These are phyloP conservation scores for Ceratothoa steindachneri DNA, from an alignment of 2,888 invertebrate genomes.

Conservation along the genomic window DNA sequence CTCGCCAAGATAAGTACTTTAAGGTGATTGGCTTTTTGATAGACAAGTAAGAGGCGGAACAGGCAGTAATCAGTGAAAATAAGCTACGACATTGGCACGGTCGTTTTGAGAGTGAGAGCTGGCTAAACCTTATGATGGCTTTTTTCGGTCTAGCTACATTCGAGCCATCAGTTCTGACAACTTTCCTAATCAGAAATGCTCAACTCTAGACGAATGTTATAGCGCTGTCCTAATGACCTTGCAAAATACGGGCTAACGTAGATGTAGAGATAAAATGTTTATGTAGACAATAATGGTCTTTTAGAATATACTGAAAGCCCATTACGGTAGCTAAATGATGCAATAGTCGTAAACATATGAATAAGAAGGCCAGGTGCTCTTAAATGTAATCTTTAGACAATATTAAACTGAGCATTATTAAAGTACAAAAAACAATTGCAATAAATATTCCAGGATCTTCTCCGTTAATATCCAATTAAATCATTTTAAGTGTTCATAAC, in stretches of 20 bases:
- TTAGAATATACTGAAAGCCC: slow-evolving; percentile 6
- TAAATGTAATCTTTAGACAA: neutral
- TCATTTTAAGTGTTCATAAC: slow-evolving; percentile 8
- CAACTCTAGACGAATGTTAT: neutral
- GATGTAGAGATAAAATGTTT: slow-evolving; percentile 5
- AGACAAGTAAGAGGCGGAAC: slow-evolving; percentile 43
- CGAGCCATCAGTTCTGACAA: slow-evolving; percentile 23
- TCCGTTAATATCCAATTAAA: slow-evolving; percentile 6
- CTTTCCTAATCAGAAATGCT: neutral
- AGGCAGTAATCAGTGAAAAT: slow-evolving; percentile 37
- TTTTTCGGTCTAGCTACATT: slow-evolving; percentile 35
- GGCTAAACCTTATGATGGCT: slow-evolving; percentile 32
- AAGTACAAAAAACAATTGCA: neutral
- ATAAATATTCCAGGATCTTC: neutral
- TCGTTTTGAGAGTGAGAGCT: slow-evolving; percentile 40
- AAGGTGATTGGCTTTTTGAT: slow-evolving; percentile 42
- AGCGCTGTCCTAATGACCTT: neutral
- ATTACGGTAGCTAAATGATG: slow-evolving; percentile 10
- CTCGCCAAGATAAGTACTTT: slow-evolving; percentile 37
- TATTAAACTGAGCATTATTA: neutral
- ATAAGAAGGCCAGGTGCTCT: neutral
- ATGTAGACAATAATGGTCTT: slow-evolving; percentile 10
- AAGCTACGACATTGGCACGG: slow-evolving; percentile 35
- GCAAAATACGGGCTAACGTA: neutral
- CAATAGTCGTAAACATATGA: neutral